Conservation (phyloP, 2,113 vertebrate genomes). For the Corvus cornix region DNA sequence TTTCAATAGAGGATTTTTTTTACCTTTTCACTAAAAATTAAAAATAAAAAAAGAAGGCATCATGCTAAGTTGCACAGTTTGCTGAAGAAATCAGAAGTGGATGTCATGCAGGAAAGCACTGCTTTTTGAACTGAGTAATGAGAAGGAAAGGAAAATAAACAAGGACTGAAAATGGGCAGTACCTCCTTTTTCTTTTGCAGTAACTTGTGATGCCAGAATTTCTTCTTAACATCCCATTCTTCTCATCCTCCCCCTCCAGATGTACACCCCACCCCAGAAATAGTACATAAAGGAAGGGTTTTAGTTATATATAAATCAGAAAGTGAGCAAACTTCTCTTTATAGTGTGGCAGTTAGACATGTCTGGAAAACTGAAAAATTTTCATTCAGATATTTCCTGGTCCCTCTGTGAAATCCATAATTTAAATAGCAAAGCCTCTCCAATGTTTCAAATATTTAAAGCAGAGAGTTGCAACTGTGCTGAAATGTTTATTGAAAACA, state of each 20-base stretch:
- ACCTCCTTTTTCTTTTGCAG: not conserved
- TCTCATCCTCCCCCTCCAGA: not conserved
- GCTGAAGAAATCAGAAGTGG: not conserved
- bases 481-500: not conserved
- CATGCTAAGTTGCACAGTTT: not conserved
- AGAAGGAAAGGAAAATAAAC: not conserved
- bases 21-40: not conserved
- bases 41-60: not conserved
- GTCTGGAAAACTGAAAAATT: not conserved
- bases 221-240: not conserved
- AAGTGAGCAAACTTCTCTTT: not conserved
- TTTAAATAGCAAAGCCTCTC: not conserved
- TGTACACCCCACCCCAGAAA: not conserved
- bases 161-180: not conserved
- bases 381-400: not conserved
- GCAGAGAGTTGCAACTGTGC: not conserved
- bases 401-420: not conserved
- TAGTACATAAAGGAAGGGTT: not conserved
- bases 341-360: not conserved
- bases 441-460: not conserved
- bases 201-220: not conserved
- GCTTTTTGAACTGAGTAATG: not conserved
- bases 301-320: not conserved
- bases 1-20: slow-evolving; percentile 19
- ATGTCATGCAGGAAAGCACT: not conserved